phyloP scores from a whole-genome alignment of 2,888 invertebrate genomes.

The Microctonus aethiopoides region DNA sequence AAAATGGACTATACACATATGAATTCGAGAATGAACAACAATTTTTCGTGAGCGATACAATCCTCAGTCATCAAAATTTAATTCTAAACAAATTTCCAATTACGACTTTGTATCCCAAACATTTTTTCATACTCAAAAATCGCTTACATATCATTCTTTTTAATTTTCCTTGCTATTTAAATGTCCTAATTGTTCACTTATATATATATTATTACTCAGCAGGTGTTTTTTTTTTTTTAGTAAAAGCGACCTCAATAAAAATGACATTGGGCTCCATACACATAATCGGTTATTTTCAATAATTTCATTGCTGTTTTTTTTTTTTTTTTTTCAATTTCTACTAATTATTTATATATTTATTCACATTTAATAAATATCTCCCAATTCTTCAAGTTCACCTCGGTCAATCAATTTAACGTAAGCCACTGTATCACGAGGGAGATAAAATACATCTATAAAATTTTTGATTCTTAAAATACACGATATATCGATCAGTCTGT shows the following conservation, averaged over 20 bases:
- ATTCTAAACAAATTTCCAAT: background rate
- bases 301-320: slow-evolving; percentile 44
- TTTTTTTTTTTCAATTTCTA: slow-evolving; percentile 21
- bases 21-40: background rate
- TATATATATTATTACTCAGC: slow-evolving; percentile 29
- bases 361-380: slow-evolving; percentile 16
- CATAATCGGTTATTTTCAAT: slow-evolving; percentile 58
- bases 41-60: background rate
- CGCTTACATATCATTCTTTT: background rate
- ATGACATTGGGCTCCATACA: slow-evolving; percentile 55
- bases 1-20: background rate
- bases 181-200: background rate
- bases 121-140: background rate
- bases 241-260: slow-evolving; percentile 61
- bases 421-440: slow-evolving; percentile 43
- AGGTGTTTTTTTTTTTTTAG: slow-evolving; percentile 34
- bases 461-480: slow-evolving; percentile 54
- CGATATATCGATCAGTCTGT: slow-evolving; percentile 54
- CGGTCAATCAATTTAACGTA: slow-evolving; percentile 30
- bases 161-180: background rate
- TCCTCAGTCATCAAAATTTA: background rate
- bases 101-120: background rate
- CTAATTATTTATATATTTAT: slow-evolving; percentile 19
- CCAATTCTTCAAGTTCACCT: slow-evolving; percentile 5
- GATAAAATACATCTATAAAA: slow-evolving; percentile 43